A percentile compares a stretch with the other conserved stretches of the same genome.
Conservation (phyloP, 2,113 vertebrate genomes). For the Rhadina sibilatrix region DNA sequence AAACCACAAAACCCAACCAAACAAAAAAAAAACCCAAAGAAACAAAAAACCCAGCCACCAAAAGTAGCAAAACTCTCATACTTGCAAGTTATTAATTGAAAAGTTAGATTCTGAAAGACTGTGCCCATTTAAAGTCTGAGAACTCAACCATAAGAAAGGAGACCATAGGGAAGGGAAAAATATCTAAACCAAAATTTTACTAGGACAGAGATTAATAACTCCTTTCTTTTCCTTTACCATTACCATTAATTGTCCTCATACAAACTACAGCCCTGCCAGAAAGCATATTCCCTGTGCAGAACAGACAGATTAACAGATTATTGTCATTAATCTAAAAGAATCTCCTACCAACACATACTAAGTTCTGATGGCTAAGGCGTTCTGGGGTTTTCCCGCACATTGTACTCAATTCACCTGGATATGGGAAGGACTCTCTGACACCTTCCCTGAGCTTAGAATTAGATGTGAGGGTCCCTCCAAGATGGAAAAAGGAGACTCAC, state of each 20-base stretch:
- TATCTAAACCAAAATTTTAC: background rate
- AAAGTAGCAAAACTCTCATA: background rate
- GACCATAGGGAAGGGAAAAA: background rate
- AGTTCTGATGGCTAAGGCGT: background rate
- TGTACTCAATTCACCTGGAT: background rate
- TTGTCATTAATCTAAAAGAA: background rate
- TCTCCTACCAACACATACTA: background rate
- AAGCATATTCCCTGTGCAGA: background rate
- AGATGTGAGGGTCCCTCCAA: background rate
- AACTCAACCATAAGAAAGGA: background rate
- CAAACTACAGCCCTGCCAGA: background rate
- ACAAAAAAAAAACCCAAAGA: background rate
- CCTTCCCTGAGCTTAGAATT: background rate
- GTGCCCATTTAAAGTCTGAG: background rate
- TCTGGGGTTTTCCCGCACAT: rapidly evolving
- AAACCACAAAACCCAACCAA: background rate
- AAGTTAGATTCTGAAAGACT: background rate
- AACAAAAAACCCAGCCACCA: background rate
- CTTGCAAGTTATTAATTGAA: background rate
- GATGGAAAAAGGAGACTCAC: background rate
- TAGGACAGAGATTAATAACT: background rate
- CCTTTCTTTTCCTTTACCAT: background rate
- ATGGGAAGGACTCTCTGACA: background rate
- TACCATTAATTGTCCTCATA: background rate
- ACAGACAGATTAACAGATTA: background rate